Evolutionary conservation across 2,113 vertebrate species (phyloP), one percentile per base, ranked within the genome.

Genomic region (Crypturellus undulatus): DNA sequence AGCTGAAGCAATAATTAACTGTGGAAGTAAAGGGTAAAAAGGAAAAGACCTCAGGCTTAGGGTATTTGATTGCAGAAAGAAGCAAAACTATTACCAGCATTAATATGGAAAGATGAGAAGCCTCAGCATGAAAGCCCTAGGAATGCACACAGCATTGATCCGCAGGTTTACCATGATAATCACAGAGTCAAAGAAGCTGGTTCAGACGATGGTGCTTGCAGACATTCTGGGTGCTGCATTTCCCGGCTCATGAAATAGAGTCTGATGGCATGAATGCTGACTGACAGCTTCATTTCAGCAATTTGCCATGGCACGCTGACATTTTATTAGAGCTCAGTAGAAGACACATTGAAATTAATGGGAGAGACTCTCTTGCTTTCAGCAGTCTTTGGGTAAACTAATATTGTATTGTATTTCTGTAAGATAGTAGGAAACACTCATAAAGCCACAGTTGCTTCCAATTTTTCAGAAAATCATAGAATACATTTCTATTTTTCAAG

Each of bases 21-120:
- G n/a, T 75, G 68, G 62, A 82, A 91, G 20, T 75, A 92, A 76
- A 63, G 87, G 70, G 80, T 51, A 87, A 79, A 68, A 84, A 91
- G 25, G 47, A 87, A 82, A 43, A 88, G 54, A 91, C 71, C 63
- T 90, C 71, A 90, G 40, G 60, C 45, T 91, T 91, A 75, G 63
- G 63, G 59, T 60, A 49, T 84, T 62, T 95, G 88, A 84, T 65
- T 96, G 67, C 90, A 90, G 69, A 82, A 40, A 83, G 69, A 80
- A 86, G 88, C 64, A 95, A 92, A 96, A 86, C 52, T 88, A 92
- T 93, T 90, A 92, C 69, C 91, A 92, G 81, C 76, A 88, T 76
- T 95, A 94, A 93, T 58, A 64, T 0, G 43, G 32, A 76, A 69
- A 90, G 77, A 93, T 79, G 79, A 93, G 77, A 90, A 86, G n/a